Base-by-base conservation (phyloP, 1,140 invertebrate genomes). In the Conus betulinus region DNA sequence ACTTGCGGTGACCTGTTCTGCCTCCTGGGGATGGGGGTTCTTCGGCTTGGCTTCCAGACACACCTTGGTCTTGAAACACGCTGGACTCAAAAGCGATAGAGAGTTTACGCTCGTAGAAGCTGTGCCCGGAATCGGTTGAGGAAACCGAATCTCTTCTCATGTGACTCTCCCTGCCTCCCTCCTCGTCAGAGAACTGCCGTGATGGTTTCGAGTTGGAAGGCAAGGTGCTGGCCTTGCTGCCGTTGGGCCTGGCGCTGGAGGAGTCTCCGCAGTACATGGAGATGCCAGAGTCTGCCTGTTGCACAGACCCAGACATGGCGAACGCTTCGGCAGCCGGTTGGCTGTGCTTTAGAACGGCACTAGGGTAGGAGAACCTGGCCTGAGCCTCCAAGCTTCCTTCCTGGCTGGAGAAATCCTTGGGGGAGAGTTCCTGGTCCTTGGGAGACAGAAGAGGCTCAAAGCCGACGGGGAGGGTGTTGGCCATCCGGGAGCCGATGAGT, bases 51-150 rank as follows among this genome's bases (percentile, higher is more conserved):
- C 83, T 52, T 85, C 85, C 52, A 78, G 60, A 27, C 76, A 63
- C 84, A 15, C 89, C 90, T 63, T 89, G 91, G 82, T 92, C 91
- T 20, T 13, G 20, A 74, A 74, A 74, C 8, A 15, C 57, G 4
- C 39, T 90, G 13, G 91, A 88, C 27, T 92, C 90, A 86, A 93
- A 91, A 88, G 90, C 92, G 17, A 91, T 79, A n/a, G 93, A 93
- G 5, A 93, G 81, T 87, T 88, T 85, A 8, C 90, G 89, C 81
- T 93, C 93, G 89, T 92, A 93, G 90, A 91, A 90, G 89, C 92
- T 93, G 85, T 93, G 91, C 39, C 67, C 86, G 55, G 91, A 91
- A 76, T 87, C 85, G 13, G 85, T n/a, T 23, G 90, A 91, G 6
- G 81, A 87, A 39, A 27, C 74, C 13, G 89, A 91, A 67, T 85